These are phyloP conservation scores for Ophion ventricosus DNA, from an alignment of 2,888 invertebrate genomes.

Conservation along the genomic window DNA sequence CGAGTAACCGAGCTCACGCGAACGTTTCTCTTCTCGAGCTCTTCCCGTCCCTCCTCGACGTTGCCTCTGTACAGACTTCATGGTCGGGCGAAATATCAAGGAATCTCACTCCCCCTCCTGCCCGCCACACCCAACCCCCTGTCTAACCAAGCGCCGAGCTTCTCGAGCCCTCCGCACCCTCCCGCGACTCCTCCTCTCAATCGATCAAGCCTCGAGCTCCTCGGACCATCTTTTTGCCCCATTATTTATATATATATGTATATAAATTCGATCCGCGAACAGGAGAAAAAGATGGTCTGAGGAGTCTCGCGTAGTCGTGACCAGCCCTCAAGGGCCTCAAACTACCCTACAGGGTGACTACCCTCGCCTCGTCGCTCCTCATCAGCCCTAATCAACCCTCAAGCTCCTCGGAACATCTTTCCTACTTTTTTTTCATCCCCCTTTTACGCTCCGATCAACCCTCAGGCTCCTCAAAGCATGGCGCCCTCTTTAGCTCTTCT, in stretches of 20 bases:
- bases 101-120: conserved; percentile 47
- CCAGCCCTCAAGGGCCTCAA: neutral
- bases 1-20: conserved; percentile 66
- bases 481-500: neutral
- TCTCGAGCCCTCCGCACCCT: conserved; percentile 59
- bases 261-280: neutral
- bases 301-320: neutral
- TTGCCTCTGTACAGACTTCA: conserved; percentile 42
- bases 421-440: neutral
- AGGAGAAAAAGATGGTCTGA: neutral
- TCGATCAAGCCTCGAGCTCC: conserved; percentile 36
- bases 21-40: conserved; percentile 46
- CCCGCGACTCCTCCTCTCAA: conserved; percentile 56
- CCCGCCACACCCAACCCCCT: conserved; percentile 13
- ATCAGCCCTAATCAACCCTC: neutral
- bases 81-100: conserved; percentile 65
- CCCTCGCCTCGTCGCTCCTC: neutral
- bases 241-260: too few species aligned
- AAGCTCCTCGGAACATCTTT: neutral
- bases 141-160: conserved; percentile 1
- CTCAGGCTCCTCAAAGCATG: neutral
- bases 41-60: conserved; percentile 40
- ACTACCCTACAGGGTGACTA: conserved; percentile 19
- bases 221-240: neutral
- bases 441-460: neutral